Base-by-base conservation (phyloP, 2,113 vertebrate genomes). In the Alligator sinensis region DNA sequence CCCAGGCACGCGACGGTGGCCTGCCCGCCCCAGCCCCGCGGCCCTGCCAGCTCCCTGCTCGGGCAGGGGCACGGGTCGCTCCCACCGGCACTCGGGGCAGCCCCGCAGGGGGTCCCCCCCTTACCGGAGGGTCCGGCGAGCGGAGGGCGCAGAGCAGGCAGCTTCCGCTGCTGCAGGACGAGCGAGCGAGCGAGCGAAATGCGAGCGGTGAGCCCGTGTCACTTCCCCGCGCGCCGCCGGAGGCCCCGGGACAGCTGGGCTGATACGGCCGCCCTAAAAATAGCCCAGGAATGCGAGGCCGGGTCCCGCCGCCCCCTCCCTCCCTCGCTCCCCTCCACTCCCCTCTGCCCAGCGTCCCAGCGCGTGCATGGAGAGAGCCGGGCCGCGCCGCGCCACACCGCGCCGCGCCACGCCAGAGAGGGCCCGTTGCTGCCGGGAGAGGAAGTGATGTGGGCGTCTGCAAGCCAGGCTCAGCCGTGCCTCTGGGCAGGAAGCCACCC, bases 221-320 rank as follows among this genome's bases (percentile, higher is more conserved):
- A 85, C 90, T 98, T 98, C 98, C 96, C 97, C 97, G 47, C 97
- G 74, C 25, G 91, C 84, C 94, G 76, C 77, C 88, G 84, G 96
- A 89, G 90, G 95, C 89, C 75, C 94, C 38, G 95, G 97, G 98
- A 99, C 99, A 99, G 98, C 98, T 99, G 98, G 97, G 97, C 95
- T 90, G 98, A 98, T 98, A 98, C 80, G 80, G 90, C 90, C 95
- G 88, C 96, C 97, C 97, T 98, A 99, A 98, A 99, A 98, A 98
- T 99, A 99, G 98, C 95, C 47, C 2, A 95, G 91, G 98, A 98
- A 97, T 97, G 97, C 28, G 55, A 96, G 92, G 87, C 84, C 47
- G 55, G 24, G 88, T 61, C 96, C 95, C 94, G 77, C 70, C 87
- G 47, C 47, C 80, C 74, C 34, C 66, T 18, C 92, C 91, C 91